Conservation (phyloP, 2,888 invertebrate genomes). For the Lasioglossum villosulum region DNA sequence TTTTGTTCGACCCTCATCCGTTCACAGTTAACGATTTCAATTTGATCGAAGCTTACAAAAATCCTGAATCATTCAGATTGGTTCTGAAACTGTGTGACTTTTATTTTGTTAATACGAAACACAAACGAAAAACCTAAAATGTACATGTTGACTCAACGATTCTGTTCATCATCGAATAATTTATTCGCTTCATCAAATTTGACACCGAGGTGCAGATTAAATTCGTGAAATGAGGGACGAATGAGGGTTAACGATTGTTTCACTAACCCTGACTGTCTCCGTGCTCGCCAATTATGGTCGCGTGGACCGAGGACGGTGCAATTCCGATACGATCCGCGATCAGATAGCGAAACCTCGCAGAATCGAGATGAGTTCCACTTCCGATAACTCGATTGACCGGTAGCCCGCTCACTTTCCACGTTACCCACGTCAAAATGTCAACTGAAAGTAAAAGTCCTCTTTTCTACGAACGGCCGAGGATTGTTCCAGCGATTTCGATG, state of each 20-base stretch:
- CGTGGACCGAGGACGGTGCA: slow-evolving; percentile 86
- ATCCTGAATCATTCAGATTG: no score
- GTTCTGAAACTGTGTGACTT: no score
- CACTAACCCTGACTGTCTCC: slow-evolving; percentile 87
- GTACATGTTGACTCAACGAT: no score
- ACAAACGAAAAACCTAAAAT: no score
- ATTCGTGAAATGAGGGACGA: no score
- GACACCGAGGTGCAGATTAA: no score
- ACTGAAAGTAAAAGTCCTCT: slow-evolving; percentile 84
- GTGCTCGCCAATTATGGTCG: slow-evolving; percentile 89
- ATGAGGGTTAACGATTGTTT: not conserved
- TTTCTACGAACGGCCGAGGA: slow-evolving; percentile 10
- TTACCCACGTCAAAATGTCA: slow-evolving; percentile 88
- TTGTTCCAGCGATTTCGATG: not conserved
- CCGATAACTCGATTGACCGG: slow-evolving; percentile 87
- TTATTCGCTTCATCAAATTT: no score
- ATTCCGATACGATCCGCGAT: slow-evolving; percentile 87
- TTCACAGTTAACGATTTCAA: no score
- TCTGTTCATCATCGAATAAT: no score
- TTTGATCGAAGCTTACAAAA: no score
- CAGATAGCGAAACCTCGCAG: slow-evolving; percentile 87
- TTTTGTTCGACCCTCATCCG: no score
- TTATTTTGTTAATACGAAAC: no score
- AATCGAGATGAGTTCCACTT: slow-evolving; percentile 88
- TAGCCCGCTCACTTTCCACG: slow-evolving; percentile 88